Conservation (phyloP, 2,888 invertebrate genomes). For the Melinaea marsaeus region DNA sequence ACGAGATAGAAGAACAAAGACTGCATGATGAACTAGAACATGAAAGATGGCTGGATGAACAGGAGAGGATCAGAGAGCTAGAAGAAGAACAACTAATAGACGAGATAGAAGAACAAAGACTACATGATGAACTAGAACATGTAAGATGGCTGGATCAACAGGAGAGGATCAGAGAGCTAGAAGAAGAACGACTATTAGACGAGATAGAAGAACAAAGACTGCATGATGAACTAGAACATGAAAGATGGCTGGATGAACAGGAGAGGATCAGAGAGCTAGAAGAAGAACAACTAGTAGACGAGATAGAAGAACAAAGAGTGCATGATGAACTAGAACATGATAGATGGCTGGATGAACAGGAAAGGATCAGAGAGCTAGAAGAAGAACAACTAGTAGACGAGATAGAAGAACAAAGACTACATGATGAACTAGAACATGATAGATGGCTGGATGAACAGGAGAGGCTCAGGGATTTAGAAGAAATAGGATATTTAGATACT, state of each 20-base stretch:
- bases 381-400: background rate
- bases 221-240: background rate
- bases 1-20: background rate
- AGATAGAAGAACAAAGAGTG: background rate
- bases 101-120: constrained; percentile 1
- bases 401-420: background rate
- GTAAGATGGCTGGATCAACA: constrained; percentile 3
- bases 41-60: constrained; percentile 4
- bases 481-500: too few relatives aligned
- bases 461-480: too few relatives aligned
- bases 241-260: constrained; percentile 2
- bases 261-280: background rate
- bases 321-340: constrained; percentile 1
- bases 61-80: background rate
- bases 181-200: background rate
- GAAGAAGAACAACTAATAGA: background rate
- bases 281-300: background rate
- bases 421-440: too few relatives aligned
- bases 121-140: background rate
- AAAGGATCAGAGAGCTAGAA: background rate
- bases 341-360: constrained; percentile 3
- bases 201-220: constrained; percentile 3
- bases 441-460: too few relatives aligned
- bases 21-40: background rate
- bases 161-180: background rate